Base-by-base conservation (phyloP, 2,888 invertebrate genomes). In the Philereme transversata region DNA sequence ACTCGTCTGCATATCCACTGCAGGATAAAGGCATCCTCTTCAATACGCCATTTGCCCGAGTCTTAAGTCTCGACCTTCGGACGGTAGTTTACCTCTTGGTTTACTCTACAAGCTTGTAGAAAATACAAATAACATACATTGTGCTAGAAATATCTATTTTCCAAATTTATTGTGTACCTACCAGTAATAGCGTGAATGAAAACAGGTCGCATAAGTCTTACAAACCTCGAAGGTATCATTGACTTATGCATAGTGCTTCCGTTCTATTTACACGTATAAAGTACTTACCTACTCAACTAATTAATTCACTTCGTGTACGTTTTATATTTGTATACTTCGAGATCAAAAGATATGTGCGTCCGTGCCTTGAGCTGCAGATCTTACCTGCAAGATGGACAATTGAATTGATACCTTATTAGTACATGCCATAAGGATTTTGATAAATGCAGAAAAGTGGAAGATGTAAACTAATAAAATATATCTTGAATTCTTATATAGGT, bases 261-360 rank as follows among this genome's bases (percentile, higher is more conserved):
- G 90, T 89, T 90, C 90, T 79, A 87, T 85, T 89, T 88, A 86
- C 88, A 89, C 86, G 87, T 79, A 86, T 86, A 83, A 80, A 81
- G 69, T 72, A 71, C 74, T 59, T 71, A 60, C 75, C 78, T 72
- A 71, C 74, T 59, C 71, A 59, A 75, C 78, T 89, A 90, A 90
- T 90, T 84, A 90, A 90, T 90, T 87, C 89, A 87, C 84, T 77
- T 73, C 75, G 76, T 77, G 77, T 80, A 52, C 35, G 22, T 48
- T 51, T 34, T 44, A 59, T 59, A 47, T 49, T 43, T 6, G 45
- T 51, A 47, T 43, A 64, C 60, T 41, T 77, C 74, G 74, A 86
- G 89, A 88, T 90, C 83, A 72, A 84, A 84, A 84, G 88, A 90
- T 90, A 90, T 83, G 82, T 84, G 79, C 76, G 80, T 82, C 81